Conservation (phyloP, 1,140 invertebrate genomes). For the Ostrea edulis region DNA sequence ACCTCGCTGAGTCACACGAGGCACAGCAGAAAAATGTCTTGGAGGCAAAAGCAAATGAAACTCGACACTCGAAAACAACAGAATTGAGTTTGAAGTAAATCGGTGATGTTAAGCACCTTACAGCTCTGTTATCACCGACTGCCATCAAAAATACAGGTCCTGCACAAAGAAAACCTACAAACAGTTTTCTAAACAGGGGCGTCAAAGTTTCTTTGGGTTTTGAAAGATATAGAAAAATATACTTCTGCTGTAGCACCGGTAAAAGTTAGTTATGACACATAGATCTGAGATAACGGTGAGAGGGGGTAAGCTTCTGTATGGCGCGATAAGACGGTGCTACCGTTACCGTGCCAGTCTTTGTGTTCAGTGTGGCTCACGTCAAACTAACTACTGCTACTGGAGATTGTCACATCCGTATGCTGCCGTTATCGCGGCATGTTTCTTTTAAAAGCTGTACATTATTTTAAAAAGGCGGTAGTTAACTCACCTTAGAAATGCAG, state of each 20-base stretch:
- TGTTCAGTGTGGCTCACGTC: not conserved
- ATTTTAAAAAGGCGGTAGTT: no score
- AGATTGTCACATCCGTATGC: not conserved
- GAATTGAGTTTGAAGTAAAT: constrained; percentile 37
- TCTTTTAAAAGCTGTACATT: no score
- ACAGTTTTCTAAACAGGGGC: not conserved
- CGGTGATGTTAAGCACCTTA: constrained; percentile 36
- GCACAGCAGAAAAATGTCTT: constrained; percentile 29
- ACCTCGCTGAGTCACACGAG: constrained; percentile 16
- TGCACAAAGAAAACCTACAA: constrained; percentile 17
- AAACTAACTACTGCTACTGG: not conserved
- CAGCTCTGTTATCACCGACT: constrained; percentile 12
- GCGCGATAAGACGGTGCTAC: not conserved
- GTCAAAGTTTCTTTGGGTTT: constrained; percentile 19
- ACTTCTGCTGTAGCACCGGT: not conserved
- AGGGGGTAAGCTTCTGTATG: constrained; percentile 2
- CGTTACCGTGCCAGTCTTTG: not conserved
- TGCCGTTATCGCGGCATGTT: no score
- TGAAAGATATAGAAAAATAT: constrained; percentile 34
- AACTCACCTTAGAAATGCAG: no score
- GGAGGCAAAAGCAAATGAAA: constrained; percentile 27
- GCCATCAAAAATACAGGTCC: constrained; percentile 33
- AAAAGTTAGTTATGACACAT: constrained; percentile 17
- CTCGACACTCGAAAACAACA: constrained; percentile 36
- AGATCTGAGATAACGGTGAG: constrained; percentile 7